Evolutionary conservation across 2,797 vertebrate genomes (phyloP).

Genomic region (Heteromormyrus szaboi): DNA sequence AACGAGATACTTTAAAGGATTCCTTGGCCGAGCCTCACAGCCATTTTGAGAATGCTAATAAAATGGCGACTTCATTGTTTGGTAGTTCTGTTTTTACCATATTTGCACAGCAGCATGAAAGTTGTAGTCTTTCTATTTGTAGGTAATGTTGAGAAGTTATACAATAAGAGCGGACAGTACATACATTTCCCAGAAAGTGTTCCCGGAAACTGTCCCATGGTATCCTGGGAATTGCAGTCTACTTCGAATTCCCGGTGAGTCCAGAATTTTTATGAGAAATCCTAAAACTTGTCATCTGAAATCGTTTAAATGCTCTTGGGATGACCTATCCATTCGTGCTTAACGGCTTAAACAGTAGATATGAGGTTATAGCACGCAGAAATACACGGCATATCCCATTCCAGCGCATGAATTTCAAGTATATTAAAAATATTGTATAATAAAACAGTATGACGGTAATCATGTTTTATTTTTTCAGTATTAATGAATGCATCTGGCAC

Average conservation of each 20-base stretch:
- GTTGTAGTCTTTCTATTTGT: background rate
- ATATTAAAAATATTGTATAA: background rate
- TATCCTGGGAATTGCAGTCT: background rate
- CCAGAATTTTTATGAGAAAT: background rate
- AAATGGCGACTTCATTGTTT: slow-evolving; percentile 75
- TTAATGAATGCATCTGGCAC: background rate
- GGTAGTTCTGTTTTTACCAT: slow-evolving; percentile 58
- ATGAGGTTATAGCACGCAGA: background rate
- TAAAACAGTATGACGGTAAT: background rate
- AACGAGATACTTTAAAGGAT: slow-evolving; percentile 29
- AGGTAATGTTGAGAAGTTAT: background rate
- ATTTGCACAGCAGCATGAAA: slow-evolving; percentile 35
- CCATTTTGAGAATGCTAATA: slow-evolving; percentile 80
- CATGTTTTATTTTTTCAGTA: background rate
- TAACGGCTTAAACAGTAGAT: background rate
- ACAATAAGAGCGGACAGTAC: background rate
- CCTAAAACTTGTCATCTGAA: background rate
- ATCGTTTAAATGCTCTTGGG: background rate
- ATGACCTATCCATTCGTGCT: background rate
- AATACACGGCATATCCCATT: background rate
- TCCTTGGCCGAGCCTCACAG: slow-evolving; percentile 55
- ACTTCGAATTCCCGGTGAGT: background rate
- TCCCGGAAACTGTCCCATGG: background rate
- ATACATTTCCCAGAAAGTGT: slow-evolving; percentile 1
- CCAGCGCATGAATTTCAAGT: background rate